These are phyloP conservation scores for Eretmochelys imbricata DNA, from an alignment of 2,113 vertebrate species.

Conservation along the genomic window DNA sequence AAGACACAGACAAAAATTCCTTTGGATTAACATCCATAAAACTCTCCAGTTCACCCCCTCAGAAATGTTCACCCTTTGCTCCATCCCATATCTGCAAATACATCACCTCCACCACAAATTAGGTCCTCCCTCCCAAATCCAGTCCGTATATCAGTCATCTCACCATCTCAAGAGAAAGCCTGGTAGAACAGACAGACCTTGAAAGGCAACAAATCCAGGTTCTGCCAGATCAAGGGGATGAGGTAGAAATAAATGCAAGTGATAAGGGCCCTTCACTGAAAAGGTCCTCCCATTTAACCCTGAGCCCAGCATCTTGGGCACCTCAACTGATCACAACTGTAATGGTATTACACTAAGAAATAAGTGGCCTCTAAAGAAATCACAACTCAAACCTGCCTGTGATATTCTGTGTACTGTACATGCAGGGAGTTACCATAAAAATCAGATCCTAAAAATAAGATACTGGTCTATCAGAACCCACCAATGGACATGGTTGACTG, in stretches of 20 bases:
- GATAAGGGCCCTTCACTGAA: not conserved
- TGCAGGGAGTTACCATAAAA: not conserved
- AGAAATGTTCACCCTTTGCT: not conserved
- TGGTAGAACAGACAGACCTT: not conserved
- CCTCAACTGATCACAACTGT: not conserved
- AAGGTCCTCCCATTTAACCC: not conserved
- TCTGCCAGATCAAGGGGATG: not conserved
- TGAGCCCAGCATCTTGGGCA: not conserved
- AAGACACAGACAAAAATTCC: not conserved
- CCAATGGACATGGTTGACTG: not conserved
- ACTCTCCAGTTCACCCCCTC: not conserved
- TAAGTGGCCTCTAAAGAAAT: not conserved
- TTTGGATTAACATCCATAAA: not conserved
- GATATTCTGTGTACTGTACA: not conserved
- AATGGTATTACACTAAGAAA: not conserved
- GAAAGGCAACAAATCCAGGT: not conserved
- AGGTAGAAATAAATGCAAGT: not conserved
- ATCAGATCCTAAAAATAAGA: not conserved
- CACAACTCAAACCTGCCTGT: not conserved
- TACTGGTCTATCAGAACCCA: not conserved
- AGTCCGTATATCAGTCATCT: not conserved
- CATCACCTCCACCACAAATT: not conserved
- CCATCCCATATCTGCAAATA: not conserved
- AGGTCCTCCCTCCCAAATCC: not conserved
- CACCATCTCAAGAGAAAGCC: not conserved